Evolutionary conservation across 2,113 vertebrate genomes (phyloP).

Genomic region (Hiodon alosoides): DNA sequence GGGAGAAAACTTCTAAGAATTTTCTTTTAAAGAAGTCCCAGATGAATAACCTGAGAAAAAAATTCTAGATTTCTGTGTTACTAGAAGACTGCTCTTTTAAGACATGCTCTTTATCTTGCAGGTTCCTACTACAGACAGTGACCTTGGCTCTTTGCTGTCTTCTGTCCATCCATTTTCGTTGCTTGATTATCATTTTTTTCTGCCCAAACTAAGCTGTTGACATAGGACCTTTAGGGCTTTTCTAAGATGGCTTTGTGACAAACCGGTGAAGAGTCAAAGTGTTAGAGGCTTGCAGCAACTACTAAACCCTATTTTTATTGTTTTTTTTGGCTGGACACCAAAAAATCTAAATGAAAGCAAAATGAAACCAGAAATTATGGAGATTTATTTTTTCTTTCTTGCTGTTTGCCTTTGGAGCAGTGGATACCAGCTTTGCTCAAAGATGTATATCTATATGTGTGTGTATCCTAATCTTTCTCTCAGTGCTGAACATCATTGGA

Average conservation of each 20-base stretch:
- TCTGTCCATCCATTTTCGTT: conserved; percentile 38
- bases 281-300: conserved; percentile 27
- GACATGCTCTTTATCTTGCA: conserved; percentile 37
- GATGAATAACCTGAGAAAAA: background rate
- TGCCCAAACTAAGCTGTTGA: conserved; percentile 33
- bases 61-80: background rate
- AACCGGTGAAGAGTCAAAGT: conserved; percentile 21
- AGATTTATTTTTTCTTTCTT: background rate
- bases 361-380: conserved; percentile 18
- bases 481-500: conserved; percentile 5
- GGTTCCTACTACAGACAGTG: conserved; percentile 70
- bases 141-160: conserved; percentile 46
- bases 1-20: too few species aligned
- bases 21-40: background rate
- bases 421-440: background rate
- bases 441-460: background rate
- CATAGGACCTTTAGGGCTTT: conserved; percentile 44
- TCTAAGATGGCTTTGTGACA: conserved; percentile 31
- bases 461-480: background rate
- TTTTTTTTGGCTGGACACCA: conserved; percentile 37
- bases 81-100: background rate
- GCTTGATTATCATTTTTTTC: conserved; percentile 26
- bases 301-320: conserved; percentile 23
- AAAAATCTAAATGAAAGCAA: conserved; percentile 32
- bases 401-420: background rate